Conservation (phyloP, 2,888 invertebrate species). For the Hirtodrosophila trivittata region DNA sequence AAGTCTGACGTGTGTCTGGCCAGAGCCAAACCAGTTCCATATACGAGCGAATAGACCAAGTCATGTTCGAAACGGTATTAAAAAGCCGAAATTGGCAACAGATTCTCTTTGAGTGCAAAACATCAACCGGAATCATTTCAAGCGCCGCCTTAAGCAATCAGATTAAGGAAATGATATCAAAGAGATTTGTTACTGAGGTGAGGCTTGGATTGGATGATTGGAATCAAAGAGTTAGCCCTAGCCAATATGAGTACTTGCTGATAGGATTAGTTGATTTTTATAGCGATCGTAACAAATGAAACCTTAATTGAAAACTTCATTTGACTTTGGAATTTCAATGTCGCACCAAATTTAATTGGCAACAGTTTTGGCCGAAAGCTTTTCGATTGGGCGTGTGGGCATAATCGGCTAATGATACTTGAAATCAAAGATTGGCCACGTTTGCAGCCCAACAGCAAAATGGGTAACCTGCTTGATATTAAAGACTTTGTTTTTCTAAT, state of each 20-base stretch:
- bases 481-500: constrained; percentile 7
- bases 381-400: constrained; percentile 21
- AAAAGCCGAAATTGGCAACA: constrained; percentile 24
- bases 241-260: constrained; percentile 21
- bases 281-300: constrained; percentile 40
- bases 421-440: background rate
- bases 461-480: constrained; percentile 12
- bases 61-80: constrained; percentile 48
- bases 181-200: background rate
- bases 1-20: constrained; percentile 64
- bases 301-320: constrained; percentile 20
- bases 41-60: constrained; percentile 16
- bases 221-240: constrained; percentile 2
- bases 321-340: constrained; percentile 17
- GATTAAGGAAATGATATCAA: background rate
- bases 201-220: background rate
- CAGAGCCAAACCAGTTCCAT: constrained; percentile 55
- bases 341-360: background rate
- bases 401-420: constrained; percentile 39
- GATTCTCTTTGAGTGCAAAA: too few relatives aligned
- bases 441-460: background rate
- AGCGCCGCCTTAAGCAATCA: too few relatives aligned
- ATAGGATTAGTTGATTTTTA: constrained; percentile 43
- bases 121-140: too few relatives aligned
- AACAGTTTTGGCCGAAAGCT: constrained; percentile 14